Evolutionary conservation across 2,113 vertebrate species (phyloP), one percentile per base, ranked within the genome.

Genomic region (Nyctereutes procyonoides): DNA sequence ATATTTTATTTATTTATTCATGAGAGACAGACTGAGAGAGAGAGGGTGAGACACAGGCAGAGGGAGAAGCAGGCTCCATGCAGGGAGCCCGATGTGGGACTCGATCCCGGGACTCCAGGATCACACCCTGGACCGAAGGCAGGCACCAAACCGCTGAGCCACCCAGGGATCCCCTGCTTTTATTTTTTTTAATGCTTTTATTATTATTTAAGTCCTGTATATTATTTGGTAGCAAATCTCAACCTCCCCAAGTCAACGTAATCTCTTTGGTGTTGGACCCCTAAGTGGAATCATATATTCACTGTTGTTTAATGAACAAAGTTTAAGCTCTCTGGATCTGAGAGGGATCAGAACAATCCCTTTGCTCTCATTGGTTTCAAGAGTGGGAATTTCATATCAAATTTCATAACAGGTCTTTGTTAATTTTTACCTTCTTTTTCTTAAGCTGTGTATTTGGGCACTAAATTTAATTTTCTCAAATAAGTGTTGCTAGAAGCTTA

Each of bases 381-480:
- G 28, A 62, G 16, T 19, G 71, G 32, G 32, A 11, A 94, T 86
- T 82, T 94, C 26, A n/a, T 55, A 74, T 43, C 6, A 30, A 56
- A 48, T 92, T n/a, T 77, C 48, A n/a, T 58, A 82, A 58, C 11
- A 76, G 81, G 7, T 67, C 20, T 90, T 90, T 87, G 35, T 80
- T 93, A 80, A 85, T 85, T 90, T 69, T 76, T 58, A 63, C 38
- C 63, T 85, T 89, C 30, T 55, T 92, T 84, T 80, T 9, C 20
- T 55, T 91, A 26, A 90, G 24, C 84, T 92, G n/a, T 28, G 58
- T 96, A 73, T 93, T 69, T 88, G 22, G 28, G 15, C 14, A 55
- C 9, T 85, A 62, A 58, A 92, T 80, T 65, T 71, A 76, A 55
- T 91, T 95, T 85, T 15, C 11, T 83, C 43, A 89, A 80, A 88